These are phyloP conservation scores for Subacronicta megacephala DNA, from an alignment of 2,888 invertebrate species.

Conservation along the genomic window DNA sequence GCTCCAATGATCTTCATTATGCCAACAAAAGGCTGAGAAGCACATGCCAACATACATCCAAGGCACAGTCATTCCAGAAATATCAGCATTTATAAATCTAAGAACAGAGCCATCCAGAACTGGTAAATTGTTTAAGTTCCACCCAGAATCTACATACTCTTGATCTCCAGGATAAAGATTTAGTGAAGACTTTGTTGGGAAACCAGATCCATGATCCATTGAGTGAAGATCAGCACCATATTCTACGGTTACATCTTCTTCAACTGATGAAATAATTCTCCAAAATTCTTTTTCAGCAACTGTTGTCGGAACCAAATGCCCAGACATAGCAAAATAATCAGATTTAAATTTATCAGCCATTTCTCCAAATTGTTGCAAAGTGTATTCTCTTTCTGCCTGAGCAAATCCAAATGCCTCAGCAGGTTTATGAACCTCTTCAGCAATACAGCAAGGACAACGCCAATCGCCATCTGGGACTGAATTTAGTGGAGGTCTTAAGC, in stretches of 20 bases:
- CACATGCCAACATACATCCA: conserved; percentile 97
- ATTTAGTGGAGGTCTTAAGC: conserved; percentile 92
- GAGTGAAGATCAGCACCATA: conserved; percentile 95
- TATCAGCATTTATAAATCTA: conserved; percentile 93
- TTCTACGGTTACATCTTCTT: conserved; percentile 93
- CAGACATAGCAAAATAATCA: conserved; percentile 93
- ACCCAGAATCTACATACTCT: conserved; percentile 91
- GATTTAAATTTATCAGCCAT: conserved; percentile 95
- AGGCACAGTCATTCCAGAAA: conserved; percentile 93
- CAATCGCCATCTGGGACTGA: conserved; percentile 93
- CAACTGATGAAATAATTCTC: conserved; percentile 92
- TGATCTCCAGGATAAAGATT: conserved; percentile 90
- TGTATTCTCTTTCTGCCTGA: conserved; percentile 92
- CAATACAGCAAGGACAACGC: conserved; percentile 93
- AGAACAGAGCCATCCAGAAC: conserved; percentile 92
- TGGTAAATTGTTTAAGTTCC: conserved; percentile 95
- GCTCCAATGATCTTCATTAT: conserved; percentile 96
- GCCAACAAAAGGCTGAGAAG: conserved; percentile 95
- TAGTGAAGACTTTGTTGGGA: conserved; percentile 91
- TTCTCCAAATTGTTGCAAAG: conserved; percentile 93
- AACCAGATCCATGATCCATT: conserved; percentile 93
- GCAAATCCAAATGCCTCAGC: conserved; percentile 94
- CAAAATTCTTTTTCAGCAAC: conserved; percentile 94
- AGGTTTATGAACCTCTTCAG: conserved; percentile 91
- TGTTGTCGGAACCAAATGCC: conserved; percentile 90